phyloP scores from a whole-genome alignment of 2,113 vertebrate genomes.

The Meriones unguiculatus region DNA sequence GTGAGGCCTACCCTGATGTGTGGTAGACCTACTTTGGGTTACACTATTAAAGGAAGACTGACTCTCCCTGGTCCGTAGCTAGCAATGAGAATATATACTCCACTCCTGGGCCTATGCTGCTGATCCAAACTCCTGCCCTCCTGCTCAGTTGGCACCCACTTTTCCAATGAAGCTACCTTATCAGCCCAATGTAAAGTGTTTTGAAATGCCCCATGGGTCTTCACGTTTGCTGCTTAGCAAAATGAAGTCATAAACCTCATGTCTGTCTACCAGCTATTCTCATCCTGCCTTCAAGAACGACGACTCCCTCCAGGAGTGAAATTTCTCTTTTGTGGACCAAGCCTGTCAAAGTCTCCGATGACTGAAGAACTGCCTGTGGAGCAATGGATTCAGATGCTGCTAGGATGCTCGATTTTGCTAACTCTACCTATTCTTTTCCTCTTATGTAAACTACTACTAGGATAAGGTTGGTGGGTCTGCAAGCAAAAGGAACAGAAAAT shows the following conservation, averaged over 20 bases:
- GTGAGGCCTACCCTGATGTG: background rate
- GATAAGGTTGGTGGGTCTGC: background rate
- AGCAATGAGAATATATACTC: no score
- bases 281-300: slow-evolving; percentile 92
- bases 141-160: background rate
- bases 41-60: background rate
- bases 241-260: slow-evolving; percentile 89
- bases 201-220: slow-evolving; percentile 83
- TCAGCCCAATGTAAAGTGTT: slow-evolving; percentile 77
- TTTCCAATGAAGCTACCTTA: background rate
- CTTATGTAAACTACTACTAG: background rate
- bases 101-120: no score
- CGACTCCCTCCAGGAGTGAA: slow-evolving; percentile 85
- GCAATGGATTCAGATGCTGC: slow-evolving; percentile 68
- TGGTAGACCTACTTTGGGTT: background rate
- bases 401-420: background rate
- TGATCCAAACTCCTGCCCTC: background rate
- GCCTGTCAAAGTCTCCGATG: slow-evolving; percentile 88
- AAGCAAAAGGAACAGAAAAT: background rate
- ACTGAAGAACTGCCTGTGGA: slow-evolving; percentile 79
- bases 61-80: background rate
- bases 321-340: slow-evolving; percentile 88
- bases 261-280: slow-evolving; percentile 92
- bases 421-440: slow-evolving; percentile 5
- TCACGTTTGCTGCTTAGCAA: slow-evolving; percentile 85